phyloP scores from a whole-genome alignment of 2,113 vertebrate species.

The Etheostoma cragini region DNA sequence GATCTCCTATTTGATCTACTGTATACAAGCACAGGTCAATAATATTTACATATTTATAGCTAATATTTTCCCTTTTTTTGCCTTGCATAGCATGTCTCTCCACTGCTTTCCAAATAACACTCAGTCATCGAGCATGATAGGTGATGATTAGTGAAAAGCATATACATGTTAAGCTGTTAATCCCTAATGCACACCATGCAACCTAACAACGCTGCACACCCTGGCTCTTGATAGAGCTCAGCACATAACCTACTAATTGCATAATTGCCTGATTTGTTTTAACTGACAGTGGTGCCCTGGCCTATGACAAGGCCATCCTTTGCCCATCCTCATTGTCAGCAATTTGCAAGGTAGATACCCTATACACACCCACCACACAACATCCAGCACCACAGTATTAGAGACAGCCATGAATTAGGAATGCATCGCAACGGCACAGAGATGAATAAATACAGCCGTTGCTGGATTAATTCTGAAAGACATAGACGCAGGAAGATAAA shows the following conservation, averaged over 20 bases:
- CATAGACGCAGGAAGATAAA: conserved; percentile 86
- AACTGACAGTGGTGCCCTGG: conserved; percentile 88
- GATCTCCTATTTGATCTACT: conserved; percentile 26
- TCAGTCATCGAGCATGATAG: conserved; percentile 57
- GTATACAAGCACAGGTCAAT: conserved; percentile 25
- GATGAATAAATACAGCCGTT: conserved; percentile 90
- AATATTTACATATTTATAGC: conserved; percentile 3
- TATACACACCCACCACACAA: conserved; percentile 56
- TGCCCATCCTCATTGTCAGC: conserved; percentile 90
- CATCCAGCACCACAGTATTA: conserved; percentile 48
- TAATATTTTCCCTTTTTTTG: conserved; percentile 7
- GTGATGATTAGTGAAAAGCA: conserved; percentile 71
- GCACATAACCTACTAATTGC: conserved; percentile 87
- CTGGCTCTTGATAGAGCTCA: conserved; percentile 71
- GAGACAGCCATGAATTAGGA: conserved; percentile 66
- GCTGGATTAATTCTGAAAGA: conserved; percentile 93
- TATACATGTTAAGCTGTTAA: conserved; percentile 67
- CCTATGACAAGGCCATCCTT: conserved; percentile 91
- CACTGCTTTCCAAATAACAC: conserved; percentile 36
- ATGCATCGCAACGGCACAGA: conserved; percentile 64
- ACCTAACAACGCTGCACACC: conserved; percentile 48
- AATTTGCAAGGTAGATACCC: conserved; percentile 88
- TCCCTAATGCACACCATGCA: conserved; percentile 69
- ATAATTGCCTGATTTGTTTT: conserved; percentile 86
- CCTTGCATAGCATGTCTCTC: conserved; percentile 8